Evolutionary conservation across 1,140 invertebrate species (phyloP).

Genomic region (Hyles vespertilio): DNA sequence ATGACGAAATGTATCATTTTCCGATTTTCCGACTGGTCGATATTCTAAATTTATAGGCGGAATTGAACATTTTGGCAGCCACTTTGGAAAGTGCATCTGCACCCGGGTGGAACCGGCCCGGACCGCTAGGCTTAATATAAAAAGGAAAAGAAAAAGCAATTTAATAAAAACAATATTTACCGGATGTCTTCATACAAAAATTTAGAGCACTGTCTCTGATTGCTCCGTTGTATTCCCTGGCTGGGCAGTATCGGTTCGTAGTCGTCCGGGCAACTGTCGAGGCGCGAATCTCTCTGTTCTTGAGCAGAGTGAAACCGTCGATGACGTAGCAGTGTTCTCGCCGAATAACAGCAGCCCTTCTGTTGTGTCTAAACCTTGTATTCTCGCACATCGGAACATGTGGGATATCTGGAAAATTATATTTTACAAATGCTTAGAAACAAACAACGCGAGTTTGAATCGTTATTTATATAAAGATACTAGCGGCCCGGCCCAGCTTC

Average conservation of each 20-base stretch:
- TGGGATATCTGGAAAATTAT: constrained; percentile 83
- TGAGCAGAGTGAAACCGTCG: constrained; percentile 97
- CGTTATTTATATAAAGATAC: no score
- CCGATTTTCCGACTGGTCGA: no score
- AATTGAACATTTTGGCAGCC: no score
- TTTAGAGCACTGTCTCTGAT: constrained; percentile 89
- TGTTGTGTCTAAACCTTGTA: constrained; percentile 97
- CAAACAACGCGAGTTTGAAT: no score
- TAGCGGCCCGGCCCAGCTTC: no score
- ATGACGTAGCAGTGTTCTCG: constrained; percentile 99
- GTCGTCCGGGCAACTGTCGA: constrained; percentile 87
- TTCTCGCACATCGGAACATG: constrained; percentile 98
- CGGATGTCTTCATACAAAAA: constrained; percentile 98
- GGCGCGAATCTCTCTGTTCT: constrained; percentile 94
- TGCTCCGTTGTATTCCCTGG: constrained; percentile 81
- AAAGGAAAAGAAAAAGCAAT: no score
- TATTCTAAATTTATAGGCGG: no score
- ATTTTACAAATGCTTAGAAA: no score
- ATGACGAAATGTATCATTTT: no score
- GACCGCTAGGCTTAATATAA: no score
- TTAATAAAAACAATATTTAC: constrained; percentile 60
- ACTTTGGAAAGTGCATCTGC: no score
- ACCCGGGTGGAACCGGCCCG: no score
- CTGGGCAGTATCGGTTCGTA: constrained; percentile 93
- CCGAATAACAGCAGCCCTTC: constrained; percentile 98